Evolutionary conservation across 2,888 invertebrate species (phyloP), one percentile per base, ranked within the genome.

Genomic region (Galeruca laticollis): DNA sequence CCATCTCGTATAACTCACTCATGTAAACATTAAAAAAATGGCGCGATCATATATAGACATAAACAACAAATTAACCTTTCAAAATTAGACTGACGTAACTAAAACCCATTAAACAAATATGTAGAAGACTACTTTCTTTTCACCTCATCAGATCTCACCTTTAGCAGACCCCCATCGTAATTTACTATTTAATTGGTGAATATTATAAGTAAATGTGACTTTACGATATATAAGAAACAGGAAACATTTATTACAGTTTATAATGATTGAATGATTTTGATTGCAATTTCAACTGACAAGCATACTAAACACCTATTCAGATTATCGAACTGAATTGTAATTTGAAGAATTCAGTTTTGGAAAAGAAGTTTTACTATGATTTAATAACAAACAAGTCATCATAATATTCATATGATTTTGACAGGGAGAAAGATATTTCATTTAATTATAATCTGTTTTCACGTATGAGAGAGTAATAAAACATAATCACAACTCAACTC

Each of bases 141-240:
- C 47, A 26, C 6, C n/a, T 60, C 60, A 26, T 31, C 47, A 10
- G 6, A 47, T 31, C 60, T 60, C 60, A 60, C 60, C 47, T 60
- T 60, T 60, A 18, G n/a, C 26, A 26, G 35, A 57, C 35, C 21
- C 26, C 26, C 20, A 51, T 43, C 13, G 21, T 51, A 15, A 51
- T 51, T 21, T 51, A 21, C 21, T 51, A 51, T 51, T 51, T 51
- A 51, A 51, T 43, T 6, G 18, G 2, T 47, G 9, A 47, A 9
- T 0, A 47, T 47, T 47, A 15, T 15, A 47, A 18, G 15, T 47
- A 47, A 47, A 47, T 47, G 15, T 15, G n/a, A 47, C 15, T 47
- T 47, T 2, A 8, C 5, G 8, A 47, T 18, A n/a, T 47, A 13
- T 3, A n/a, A 18, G 47, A 9, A 47, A 15, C 1, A n/a, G 47